phyloP scores from a whole-genome alignment of 1,140 invertebrate species.

The Drosophila auraria region DNA sequence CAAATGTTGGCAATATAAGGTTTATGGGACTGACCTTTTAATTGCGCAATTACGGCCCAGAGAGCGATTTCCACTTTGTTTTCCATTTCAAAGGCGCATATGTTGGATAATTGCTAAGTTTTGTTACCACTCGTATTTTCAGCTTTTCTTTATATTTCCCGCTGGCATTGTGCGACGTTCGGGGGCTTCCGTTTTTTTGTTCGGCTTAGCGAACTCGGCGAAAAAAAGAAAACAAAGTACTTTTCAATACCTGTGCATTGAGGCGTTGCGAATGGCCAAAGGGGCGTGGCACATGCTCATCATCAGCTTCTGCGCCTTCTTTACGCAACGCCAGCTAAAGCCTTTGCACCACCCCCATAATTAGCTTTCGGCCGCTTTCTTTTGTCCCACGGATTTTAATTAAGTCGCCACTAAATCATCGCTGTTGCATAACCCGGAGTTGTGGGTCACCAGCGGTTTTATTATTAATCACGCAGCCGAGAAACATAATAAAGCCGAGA shows the following conservation, averaged over 20 bases:
- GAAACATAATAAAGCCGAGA: constrained; percentile 20
- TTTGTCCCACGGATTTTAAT: constrained; percentile 64
- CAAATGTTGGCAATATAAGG: constrained; percentile 18
- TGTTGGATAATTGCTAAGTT: constrained; percentile 67
- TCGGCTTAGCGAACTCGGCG: constrained; percentile 71
- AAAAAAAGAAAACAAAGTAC: constrained; percentile 35
- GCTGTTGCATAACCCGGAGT: constrained; percentile 46
- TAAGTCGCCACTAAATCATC: constrained; percentile 58
- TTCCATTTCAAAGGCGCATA: constrained; percentile 48
- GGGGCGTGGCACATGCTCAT: constrained; percentile 79
- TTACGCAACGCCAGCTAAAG: constrained; percentile 63
- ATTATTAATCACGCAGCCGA: constrained; percentile 47
- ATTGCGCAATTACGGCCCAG: constrained; percentile 48
- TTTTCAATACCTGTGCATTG: constrained; percentile 79
- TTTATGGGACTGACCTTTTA: constrained; percentile 61
- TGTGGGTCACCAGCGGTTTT: constrained; percentile 49
- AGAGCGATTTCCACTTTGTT: constrained; percentile 43
- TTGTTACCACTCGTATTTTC: constrained; percentile 36
- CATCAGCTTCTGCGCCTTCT: constrained; percentile 48
- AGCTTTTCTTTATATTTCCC: constrained; percentile 27
- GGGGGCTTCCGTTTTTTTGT: constrained; percentile 79
- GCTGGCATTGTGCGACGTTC: constrained; percentile 49
- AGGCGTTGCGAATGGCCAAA: constrained; percentile 73
- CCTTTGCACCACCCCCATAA: constrained; percentile 43
- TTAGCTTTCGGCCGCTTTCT: constrained; percentile 53